Percentiles rank a stretch among this genome's conserved stretches.
Evolutionary conservation across 2,113 vertebrate genomes (phyloP).

Genomic region (Oceanites oceanicus): DNA sequence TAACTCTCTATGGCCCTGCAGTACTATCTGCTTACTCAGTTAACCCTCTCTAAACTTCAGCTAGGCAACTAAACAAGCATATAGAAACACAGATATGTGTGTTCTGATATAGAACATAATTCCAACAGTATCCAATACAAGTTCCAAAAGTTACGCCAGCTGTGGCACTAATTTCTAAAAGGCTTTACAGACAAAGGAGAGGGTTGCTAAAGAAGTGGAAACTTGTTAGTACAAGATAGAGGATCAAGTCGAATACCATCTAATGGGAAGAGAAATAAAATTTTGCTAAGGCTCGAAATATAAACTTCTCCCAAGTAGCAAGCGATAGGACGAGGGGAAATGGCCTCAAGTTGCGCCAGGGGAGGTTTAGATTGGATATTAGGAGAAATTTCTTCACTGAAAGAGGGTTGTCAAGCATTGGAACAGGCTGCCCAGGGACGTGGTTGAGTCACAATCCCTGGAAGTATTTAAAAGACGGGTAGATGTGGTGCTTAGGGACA

Average conservation of each 20-base stretch:
- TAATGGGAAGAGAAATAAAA: background rate
- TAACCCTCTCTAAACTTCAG: constrained; percentile 34
- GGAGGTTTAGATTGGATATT: too few relatives aligned
- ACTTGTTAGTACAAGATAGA: background rate
- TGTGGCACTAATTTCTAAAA: background rate
- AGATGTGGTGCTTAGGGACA: too few relatives aligned
- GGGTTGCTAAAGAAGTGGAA: background rate
- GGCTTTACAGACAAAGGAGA: background rate
- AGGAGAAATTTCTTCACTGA: too few relatives aligned
- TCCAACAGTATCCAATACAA: background rate
- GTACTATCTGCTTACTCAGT: background rate
- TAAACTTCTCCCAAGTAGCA: too few relatives aligned
- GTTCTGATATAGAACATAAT: background rate
- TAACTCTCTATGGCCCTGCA: constrained; percentile 43
- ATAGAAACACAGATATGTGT: rapidly evolving
- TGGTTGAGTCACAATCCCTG: too few relatives aligned
- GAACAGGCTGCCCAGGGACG: too few relatives aligned
- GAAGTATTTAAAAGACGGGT: too few relatives aligned
- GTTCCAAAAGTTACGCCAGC: background rate
- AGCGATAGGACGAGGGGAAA: too few relatives aligned
- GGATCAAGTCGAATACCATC: background rate
- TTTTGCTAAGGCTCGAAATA: background rate
- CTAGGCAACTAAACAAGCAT: background rate
- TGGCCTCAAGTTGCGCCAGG: too few relatives aligned
- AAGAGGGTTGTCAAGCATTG: too few relatives aligned